Conservation (phyloP, 2,113 vertebrate species). For the Polyodon spathula region DNA sequence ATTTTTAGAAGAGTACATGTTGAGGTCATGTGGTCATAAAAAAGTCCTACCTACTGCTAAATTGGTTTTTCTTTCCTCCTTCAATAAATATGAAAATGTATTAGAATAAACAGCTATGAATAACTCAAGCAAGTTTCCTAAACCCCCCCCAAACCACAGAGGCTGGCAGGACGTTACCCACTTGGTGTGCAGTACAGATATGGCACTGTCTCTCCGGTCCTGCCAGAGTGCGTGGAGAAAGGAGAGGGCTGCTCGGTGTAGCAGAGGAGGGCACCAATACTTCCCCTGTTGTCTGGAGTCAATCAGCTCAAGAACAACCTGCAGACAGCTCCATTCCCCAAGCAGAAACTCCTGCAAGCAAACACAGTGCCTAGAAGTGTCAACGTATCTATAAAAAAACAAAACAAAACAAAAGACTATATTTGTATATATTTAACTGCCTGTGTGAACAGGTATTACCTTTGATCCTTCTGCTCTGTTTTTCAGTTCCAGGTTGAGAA, state of each 20-base stretch:
- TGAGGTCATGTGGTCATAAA: no score
- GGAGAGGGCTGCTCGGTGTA: constrained; percentile 81
- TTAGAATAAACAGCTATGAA: no score
- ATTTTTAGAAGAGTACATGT: no score
- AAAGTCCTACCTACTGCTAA: no score
- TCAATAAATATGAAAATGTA: no score
- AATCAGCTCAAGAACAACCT: constrained; percentile 81
- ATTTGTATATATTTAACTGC: no score
- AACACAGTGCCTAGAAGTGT: not conserved
- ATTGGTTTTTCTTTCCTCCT: no score
- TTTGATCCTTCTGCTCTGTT: constrained; percentile 79
- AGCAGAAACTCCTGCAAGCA: constrained; percentile 76
- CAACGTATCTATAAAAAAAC: no score
- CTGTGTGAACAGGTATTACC: constrained; percentile 49
- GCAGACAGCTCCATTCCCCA: constrained; percentile 90
- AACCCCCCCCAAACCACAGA: no score
- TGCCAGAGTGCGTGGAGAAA: constrained; percentile 96
- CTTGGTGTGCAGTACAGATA: constrained; percentile 86
- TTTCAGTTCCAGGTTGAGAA: constrained; percentile 87
- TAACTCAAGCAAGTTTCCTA: no score
- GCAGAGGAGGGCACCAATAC: constrained; percentile 84
- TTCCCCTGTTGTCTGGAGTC: constrained; percentile 79
- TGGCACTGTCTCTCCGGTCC: constrained; percentile 89
- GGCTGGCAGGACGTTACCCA: constrained; percentile 37
- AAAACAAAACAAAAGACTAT: no score